These are phyloP conservation scores for Eulacestoma nigropectus DNA, from an alignment of 2,113 vertebrate genomes.

Conservation along the genomic window DNA sequence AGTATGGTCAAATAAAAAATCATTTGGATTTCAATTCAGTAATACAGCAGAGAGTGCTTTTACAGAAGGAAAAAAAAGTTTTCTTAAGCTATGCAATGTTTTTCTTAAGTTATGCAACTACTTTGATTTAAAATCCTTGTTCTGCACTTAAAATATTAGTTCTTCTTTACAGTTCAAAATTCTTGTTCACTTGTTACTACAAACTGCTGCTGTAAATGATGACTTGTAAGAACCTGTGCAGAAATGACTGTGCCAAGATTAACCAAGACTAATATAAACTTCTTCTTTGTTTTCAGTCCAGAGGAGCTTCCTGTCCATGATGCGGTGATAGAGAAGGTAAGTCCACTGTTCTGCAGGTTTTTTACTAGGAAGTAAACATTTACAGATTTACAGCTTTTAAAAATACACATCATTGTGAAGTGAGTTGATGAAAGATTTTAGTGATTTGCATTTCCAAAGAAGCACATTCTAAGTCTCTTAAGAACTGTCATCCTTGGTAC, in stretches of 20 bases:
- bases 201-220: neutral
- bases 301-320: constrained; percentile 68
- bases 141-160: neutral
- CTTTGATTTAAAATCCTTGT: neutral
- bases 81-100: neutral
- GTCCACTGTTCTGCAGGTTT: neutral
- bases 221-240: neutral
- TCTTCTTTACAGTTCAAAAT: neutral
- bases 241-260: neutral
- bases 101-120: neutral
- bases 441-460: neutral
- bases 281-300: constrained; percentile 51
- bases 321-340: constrained; percentile 61
- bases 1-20: neutral
- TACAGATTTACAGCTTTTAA: neutral
- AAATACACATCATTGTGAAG: neutral
- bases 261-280: neutral
- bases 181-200: neutral
- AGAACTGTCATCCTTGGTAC: neutral
- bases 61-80: neutral
- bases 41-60: neutral
- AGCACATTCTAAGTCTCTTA: neutral
- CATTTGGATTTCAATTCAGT: neutral
- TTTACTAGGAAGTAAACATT: neutral
- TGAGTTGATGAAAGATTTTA: neutral